These are phyloP conservation scores for Battus philenor DNA, from an alignment of 1,140 invertebrate species.

Conservation along the genomic window DNA sequence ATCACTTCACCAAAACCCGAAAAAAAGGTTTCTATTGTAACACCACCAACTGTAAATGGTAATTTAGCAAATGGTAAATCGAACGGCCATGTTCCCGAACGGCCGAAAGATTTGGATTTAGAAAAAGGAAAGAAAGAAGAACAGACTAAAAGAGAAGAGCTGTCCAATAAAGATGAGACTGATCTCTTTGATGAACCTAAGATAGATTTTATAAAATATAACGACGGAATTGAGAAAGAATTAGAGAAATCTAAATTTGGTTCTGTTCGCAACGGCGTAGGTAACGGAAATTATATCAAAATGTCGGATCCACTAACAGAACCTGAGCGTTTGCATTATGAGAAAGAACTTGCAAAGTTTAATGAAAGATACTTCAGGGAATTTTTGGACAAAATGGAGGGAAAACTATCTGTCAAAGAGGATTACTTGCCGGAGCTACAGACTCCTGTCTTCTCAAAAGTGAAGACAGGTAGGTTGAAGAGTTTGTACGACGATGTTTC, in stretches of 20 bases:
- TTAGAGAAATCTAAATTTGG: slow-evolving; percentile 64
- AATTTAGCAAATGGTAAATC: slow-evolving; percentile 28
- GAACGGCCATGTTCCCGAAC: slow-evolving; percentile 39
- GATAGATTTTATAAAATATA: slow-evolving; percentile 41
- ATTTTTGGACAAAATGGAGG: slow-evolving; percentile 45
- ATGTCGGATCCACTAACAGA: slow-evolving; percentile 54
- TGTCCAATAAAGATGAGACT: slow-evolving; percentile 35
- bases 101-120: slow-evolving; percentile 56
- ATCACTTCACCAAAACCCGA: slow-evolving; percentile 43
- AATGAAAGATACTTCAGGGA: slow-evolving; percentile 64
- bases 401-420: slow-evolving; percentile 49
- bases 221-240: slow-evolving; percentile 50
- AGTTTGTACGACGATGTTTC: slow-evolving; percentile 56
- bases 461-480: slow-evolving; percentile 51
- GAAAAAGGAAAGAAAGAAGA: slow-evolving; percentile 37
- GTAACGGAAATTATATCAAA: slow-evolving; percentile 56
- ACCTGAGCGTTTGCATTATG: slow-evolving; percentile 56
- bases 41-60: slow-evolving; percentile 29
- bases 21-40: slow-evolving; percentile 50
- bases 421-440: slow-evolving; percentile 69
- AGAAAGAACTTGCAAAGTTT: slow-evolving; percentile 62
- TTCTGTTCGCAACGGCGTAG: slow-evolving; percentile 58
- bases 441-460: slow-evolving; percentile 66
- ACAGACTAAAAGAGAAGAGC: slow-evolving; percentile 24
- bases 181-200: slow-evolving; percentile 45